A percentile compares a stretch with the other conserved stretches of the same genome.
phyloP scores from a whole-genome alignment of 2,797 vertebrate genomes.

The Numenius phaeopus region DNA sequence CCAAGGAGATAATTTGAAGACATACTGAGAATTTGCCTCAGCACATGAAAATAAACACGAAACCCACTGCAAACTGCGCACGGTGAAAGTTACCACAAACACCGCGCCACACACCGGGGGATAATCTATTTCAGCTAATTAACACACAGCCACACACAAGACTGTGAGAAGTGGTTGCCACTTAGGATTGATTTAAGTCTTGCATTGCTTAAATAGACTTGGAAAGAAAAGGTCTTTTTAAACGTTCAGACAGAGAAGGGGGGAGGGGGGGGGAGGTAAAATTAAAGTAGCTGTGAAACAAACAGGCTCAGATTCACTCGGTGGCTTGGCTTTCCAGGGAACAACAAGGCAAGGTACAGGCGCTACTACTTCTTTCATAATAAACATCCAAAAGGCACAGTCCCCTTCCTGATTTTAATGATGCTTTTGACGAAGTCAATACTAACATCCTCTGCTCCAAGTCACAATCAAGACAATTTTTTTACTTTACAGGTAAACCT shows the following conservation, averaged over 20 bases:
- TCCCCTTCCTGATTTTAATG: constrained; percentile 1
- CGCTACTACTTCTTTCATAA: neutral
- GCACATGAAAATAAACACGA: constrained; percentile 82
- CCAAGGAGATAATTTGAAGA: constrained; percentile 85
- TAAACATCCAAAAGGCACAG: neutral
- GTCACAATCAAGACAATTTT: neutral
- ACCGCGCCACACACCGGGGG: constrained; percentile 63
- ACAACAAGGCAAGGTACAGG: neutral
- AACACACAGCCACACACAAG: constrained; percentile 64
- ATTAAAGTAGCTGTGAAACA: constrained; percentile 60
- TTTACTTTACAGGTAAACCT: neutral
- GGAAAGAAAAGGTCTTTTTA: constrained; percentile 60
- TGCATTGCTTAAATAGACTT: constrained; percentile 55
- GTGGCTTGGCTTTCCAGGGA: neutral
- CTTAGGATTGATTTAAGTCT: constrained; percentile 76
- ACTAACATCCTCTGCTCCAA: neutral
- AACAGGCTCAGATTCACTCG: constrained; percentile 25
- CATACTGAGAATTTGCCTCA: constrained; percentile 82
- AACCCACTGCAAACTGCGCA: constrained; percentile 68
- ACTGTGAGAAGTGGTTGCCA: constrained; percentile 67
- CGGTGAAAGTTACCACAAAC: constrained; percentile 74
- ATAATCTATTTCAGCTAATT: constrained; percentile 83
- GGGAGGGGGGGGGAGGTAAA: neutral
- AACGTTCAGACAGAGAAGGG: neutral
- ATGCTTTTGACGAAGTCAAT: neutral